Percentiles rank a stretch among this genome's conserved stretches.
These are phyloP conservation scores for Galleria mellonella DNA, from an alignment of 1,140 invertebrate species.

Conservation along the genomic window DNA sequence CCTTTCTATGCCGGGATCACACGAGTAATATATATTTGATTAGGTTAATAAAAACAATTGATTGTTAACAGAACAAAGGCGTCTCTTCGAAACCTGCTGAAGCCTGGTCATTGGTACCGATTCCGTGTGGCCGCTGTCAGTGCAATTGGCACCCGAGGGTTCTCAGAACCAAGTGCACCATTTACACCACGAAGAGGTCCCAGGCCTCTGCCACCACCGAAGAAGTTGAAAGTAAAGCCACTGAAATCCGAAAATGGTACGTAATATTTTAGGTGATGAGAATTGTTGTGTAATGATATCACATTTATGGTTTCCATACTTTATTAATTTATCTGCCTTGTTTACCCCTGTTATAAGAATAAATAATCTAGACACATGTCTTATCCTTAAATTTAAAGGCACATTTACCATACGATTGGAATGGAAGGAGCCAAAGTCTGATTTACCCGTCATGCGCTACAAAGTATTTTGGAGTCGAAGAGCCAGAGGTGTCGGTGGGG, in stretches of 20 bases:
- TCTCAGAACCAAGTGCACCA: constrained; percentile 77
- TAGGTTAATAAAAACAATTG: not conserved
- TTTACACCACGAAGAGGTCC: constrained; percentile 80
- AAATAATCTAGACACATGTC: no score
- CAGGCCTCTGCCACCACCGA: constrained; percentile 77
- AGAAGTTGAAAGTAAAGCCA: constrained; percentile 75
- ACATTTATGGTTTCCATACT: no score
- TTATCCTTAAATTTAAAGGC: no score
- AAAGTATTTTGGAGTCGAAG: constrained; percentile 79
- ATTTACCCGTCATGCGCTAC: constrained; percentile 76
- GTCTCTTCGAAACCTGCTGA: constrained; percentile 75
- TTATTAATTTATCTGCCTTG: no score
- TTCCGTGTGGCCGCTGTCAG: constrained; percentile 84
- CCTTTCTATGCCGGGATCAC: no score
- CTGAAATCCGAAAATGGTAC: constrained; percentile 56
- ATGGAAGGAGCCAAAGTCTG: constrained; percentile 79
- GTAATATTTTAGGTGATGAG: not conserved
- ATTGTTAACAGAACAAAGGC: constrained; percentile 63
- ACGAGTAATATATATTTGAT: no score
- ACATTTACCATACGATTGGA: constrained; percentile 74
- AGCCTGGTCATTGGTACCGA: constrained; percentile 85
- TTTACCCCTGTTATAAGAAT: no score
- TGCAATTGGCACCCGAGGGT: constrained; percentile 80
- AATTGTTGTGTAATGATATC: no score
- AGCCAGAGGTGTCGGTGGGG: constrained; percentile 67